Evolutionary conservation across 2,888 invertebrate species (phyloP), one percentile per base, ranked within the genome.

Genomic region (Parasteatoda lunata): DNA sequence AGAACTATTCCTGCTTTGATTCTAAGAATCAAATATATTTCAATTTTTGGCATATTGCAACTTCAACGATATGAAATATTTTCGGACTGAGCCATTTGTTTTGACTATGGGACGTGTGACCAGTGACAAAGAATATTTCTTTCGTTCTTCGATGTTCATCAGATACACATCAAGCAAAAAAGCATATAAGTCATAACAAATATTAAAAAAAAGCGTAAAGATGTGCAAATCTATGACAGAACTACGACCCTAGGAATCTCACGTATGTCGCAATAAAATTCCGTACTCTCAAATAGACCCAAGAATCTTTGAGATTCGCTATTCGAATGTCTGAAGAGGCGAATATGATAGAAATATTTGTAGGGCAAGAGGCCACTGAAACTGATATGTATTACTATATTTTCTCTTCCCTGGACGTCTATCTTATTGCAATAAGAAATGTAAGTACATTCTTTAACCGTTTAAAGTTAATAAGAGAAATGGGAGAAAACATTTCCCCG

Each of bases 381-480:
- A 51, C 8, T 9, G 52, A 13, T 13, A 52, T 8, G 48, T 77
- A 69, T 69, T 52, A 52, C 54, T 7, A 45, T 77, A 77, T 79
- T 70, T 64, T 9, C 54, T 68, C n/a, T 30, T 69, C 30, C 30
- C 30, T 30, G 30, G 2, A 30, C 30, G 30, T 30, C 30, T 30
- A 30, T 30, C 30, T 30, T 30, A 30, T 30, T 2, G 30, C 51
- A 68, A 73, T 80, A 72, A 72, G 65, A 65, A 15, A 9, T 13
- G 15, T 15, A 52, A n/a, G n/a, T 4, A 59, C 59, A 68, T 80
- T 65, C 72, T 65, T 15, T n/a, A 52, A 51, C 11, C 72, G 51
- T 65, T 80, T 72, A 80, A 80, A 80, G 52, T 73, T 80, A 80
- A 80, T 80, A 11, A 15, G 66, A 45, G 48, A 65, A 80, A 73